phyloP scores from a whole-genome alignment of 2,797 vertebrate species.

The Limnodromus scolopaceus region DNA sequence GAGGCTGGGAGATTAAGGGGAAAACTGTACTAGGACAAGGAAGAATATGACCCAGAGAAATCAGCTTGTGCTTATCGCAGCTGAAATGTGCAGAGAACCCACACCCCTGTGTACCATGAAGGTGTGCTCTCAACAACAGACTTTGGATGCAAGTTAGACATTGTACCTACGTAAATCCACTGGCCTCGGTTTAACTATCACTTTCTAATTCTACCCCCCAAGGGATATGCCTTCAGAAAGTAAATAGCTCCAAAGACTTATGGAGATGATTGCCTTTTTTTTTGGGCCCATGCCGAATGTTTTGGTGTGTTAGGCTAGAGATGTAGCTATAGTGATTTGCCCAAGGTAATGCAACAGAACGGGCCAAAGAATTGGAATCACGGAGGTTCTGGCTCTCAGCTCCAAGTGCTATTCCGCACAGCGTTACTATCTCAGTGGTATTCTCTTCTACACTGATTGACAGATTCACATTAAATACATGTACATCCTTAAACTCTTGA shows the following conservation, averaged over 20 bases:
- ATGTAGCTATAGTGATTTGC: background rate
- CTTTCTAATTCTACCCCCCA: background rate
- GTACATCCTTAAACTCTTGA: background rate
- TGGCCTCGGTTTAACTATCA: no score
- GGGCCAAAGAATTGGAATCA: background rate
- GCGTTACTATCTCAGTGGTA: background rate
- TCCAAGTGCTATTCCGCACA: background rate
- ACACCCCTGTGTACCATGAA: fast-evolving
- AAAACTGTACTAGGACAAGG: background rate
- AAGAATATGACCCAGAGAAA: constrained; percentile 5
- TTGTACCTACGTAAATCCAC: no score
- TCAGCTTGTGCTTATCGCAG: background rate
- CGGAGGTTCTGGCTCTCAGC: background rate
- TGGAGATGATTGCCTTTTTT: background rate
- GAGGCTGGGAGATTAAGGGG: background rate
- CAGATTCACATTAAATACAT: background rate
- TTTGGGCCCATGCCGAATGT: background rate
- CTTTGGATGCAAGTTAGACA: background rate
- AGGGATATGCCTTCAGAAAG: background rate
- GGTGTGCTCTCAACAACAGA: background rate
- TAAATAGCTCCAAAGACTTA: background rate
- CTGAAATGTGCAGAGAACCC: background rate
- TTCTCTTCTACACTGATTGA: background rate
- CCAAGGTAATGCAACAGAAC: background rate
- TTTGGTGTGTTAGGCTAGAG: background rate